phyloP scores from a whole-genome alignment of 2,797 vertebrate genomes.

The Remorina albescens region DNA sequence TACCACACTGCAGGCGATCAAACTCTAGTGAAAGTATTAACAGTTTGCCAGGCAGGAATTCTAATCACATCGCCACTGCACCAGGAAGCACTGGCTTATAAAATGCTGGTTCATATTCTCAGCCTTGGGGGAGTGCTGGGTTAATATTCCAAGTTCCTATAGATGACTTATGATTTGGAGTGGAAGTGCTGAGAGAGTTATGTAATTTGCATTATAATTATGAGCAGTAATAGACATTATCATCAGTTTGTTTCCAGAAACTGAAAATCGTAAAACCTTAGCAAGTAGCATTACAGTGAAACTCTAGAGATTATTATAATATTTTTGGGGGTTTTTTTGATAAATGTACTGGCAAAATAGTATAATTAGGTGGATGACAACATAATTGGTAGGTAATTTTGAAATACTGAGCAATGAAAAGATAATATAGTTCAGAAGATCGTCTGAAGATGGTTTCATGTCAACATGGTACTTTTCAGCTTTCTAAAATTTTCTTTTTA shows the following conservation, averaged over 20 bases:
- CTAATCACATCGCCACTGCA: constrained; percentile 66
- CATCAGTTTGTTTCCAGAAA: constrained; percentile 50
- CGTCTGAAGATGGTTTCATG: constrained; percentile 48
- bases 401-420: constrained; percentile 50
- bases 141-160: constrained; percentile 67
- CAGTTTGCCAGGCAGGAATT: constrained; percentile 60
- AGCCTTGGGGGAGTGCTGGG: constrained; percentile 54
- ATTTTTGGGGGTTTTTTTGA: constrained; percentile 47
- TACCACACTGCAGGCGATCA: constrained; percentile 67
- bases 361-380: constrained; percentile 40
- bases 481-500: constrained; percentile 48
- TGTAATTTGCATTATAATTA: constrained; percentile 54
- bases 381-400: constrained; percentile 54
- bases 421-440: constrained; percentile 36
- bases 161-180: constrained; percentile 62
- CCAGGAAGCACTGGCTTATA: constrained; percentile 41
- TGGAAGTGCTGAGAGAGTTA: constrained; percentile 44
- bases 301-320: constrained; percentile 36
- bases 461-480: constrained; percentile 33
- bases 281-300: constrained; percentile 25
- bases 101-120: constrained; percentile 60
- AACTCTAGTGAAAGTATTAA: constrained; percentile 63
- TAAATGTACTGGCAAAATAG: constrained; percentile 46
- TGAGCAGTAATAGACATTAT: constrained; percentile 56
- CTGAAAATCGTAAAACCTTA: constrained; percentile 34